Conservation (phyloP, 1,140 invertebrate species). For the Gryon sp. region DNA sequence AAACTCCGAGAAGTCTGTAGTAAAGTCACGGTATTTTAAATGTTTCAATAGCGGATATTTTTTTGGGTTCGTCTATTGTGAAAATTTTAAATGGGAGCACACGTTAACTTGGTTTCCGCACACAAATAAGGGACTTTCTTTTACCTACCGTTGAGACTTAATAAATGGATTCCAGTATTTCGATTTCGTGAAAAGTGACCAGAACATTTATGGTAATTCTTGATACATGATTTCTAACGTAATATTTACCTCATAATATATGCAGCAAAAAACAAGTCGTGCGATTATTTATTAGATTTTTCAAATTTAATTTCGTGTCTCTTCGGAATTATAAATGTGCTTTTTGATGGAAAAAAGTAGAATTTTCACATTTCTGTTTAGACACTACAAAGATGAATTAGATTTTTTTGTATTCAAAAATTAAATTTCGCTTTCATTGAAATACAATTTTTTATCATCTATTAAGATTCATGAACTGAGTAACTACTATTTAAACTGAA, state of each 20-base stretch:
- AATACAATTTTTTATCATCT: not conserved
- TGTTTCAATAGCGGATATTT: slow-evolving; percentile 34
- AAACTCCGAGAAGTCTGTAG: slow-evolving; percentile 10
- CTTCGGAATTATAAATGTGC: slow-evolving; percentile 16
- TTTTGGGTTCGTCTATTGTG: slow-evolving; percentile 47
- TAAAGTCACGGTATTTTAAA: slow-evolving; percentile 47
- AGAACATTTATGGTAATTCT: slow-evolving; percentile 38
- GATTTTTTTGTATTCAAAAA: not conserved
- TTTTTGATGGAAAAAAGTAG: slow-evolving; percentile 3
- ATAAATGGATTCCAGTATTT: slow-evolving; percentile 46
- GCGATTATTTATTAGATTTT: slow-evolving; percentile 43
- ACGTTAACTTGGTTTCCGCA: slow-evolving; percentile 45
- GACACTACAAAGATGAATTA: slow-evolving; percentile 17
- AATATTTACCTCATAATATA: slow-evolving; percentile 40
- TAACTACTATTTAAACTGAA: not conserved
- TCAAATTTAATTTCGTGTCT: slow-evolving; percentile 29
- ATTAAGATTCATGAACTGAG: not conserved
- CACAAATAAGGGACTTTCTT: slow-evolving; percentile 56
- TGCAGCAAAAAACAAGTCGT: slow-evolving; percentile 33
- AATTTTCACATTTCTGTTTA: no score
- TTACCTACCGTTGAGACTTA: slow-evolving; percentile 28
- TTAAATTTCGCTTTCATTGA: slow-evolving; percentile 1
- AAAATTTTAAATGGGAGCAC: slow-evolving; percentile 48
- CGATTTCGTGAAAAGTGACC: slow-evolving; percentile 47
- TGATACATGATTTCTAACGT: slow-evolving; percentile 24